A percentile compares a stretch with the other conserved stretches of the same genome.
Conservation (phyloP, 2,797 vertebrate species). For the Crocidura indochinensis region DNA sequence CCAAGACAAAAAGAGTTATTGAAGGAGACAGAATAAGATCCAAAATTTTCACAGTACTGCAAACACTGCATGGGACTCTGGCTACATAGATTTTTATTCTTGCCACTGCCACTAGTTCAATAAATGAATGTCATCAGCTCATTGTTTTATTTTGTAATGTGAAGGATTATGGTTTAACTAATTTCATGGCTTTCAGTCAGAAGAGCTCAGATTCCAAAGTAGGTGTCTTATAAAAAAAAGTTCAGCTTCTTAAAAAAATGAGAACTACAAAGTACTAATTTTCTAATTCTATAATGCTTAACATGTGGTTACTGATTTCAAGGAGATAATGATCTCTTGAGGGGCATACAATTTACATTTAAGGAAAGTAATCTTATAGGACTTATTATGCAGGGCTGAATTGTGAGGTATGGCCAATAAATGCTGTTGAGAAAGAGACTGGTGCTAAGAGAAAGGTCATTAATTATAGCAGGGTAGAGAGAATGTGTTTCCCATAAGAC, state of each 20-base stretch:
- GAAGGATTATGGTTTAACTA: constrained; percentile 20
- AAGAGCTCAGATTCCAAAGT: constrained; percentile 25
- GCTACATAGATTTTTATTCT: too few relatives aligned
- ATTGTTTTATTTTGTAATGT: neutral
- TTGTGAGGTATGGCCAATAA: constrained; percentile 40
- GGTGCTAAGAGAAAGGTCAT: neutral
- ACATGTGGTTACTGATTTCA: constrained; percentile 65
- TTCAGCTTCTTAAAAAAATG: constrained; percentile 17
- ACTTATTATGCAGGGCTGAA: constrained; percentile 33
- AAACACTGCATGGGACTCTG: neutral
- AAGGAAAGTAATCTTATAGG: constrained; percentile 77
- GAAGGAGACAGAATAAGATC: neutral
- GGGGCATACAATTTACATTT: constrained; percentile 76
- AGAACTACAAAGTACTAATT: constrained; percentile 48
- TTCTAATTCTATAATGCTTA: constrained; percentile 75
- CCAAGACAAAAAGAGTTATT: neutral
- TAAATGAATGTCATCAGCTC: neutral
- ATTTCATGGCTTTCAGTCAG: neutral
- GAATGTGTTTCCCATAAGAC: neutral
- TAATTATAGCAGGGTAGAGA: neutral
- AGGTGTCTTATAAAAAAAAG: constrained; percentile 36
- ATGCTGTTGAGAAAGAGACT: neutral
- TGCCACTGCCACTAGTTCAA: too few relatives aligned
- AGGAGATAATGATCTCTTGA: constrained; percentile 69
- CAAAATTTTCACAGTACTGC: neutral